Evolutionary conservation across 2,888 invertebrate genomes (phyloP), one percentile per base, ranked within the genome.

Genomic region (Papilio elwesi): DNA sequence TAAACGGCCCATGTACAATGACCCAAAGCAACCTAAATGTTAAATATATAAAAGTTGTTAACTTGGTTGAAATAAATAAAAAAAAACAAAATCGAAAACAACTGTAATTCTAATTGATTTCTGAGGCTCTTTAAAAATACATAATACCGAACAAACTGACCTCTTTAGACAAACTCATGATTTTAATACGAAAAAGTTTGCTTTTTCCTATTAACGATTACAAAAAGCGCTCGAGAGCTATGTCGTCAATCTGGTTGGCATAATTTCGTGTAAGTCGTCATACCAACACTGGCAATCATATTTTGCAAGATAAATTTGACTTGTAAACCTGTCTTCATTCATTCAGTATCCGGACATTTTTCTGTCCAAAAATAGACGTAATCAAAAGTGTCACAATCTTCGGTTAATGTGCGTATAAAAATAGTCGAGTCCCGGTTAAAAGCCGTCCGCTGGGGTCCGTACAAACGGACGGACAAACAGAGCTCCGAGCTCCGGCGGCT

Each of bases 401-500:
- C 59, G 43, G 52, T 26, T 63, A 55, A 63, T 72, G 57, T 47
- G 64, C 64, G 49, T 68, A 48, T 73, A 68, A 74, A 78, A 78
- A 76, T 76, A 76, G 75, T 74, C 73, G 75, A 59, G 78, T 76
- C 76, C 76, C 76, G 76, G 76, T 70, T 76, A 76, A 79, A 80
- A 78, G 75, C 77, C 76, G 80, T 79, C 82, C 85, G 87, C 86
- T 86, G 84, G 84, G 85, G 78, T 79, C 77, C 80, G 80, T 77
- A 82, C 81, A 79, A 80, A 82, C 81, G 82, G 77, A 80, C 79
- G 80, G 80, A 80, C 83, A 80, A 74, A 76, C 76, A 77, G 59
- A 53, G 55, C 70, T 38, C 68, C 64, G 63, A 71, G 74, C 74
- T 63, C 76, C 76, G 78, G 70, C 82, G 84, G 83, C 83, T 87